phyloP scores from a whole-genome alignment of 2,888 invertebrate species.

The Drosophila koepferae region DNA sequence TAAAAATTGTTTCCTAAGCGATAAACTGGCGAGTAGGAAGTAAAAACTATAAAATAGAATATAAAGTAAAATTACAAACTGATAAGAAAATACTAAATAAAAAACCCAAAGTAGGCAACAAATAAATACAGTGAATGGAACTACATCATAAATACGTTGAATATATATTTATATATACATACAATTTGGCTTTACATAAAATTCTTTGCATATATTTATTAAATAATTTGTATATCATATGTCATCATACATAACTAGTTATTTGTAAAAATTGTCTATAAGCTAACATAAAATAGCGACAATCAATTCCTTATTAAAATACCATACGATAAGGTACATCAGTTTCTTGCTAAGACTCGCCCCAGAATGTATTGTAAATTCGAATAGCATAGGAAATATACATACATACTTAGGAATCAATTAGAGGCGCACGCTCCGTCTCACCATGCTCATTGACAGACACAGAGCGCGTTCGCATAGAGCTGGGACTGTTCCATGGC shows the following conservation, averaged over 20 bases:
- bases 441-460: background rate
- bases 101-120: background rate
- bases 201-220: constrained; percentile 27
- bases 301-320: constrained; percentile 61
- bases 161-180: background rate
- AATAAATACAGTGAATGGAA: background rate
- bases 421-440: constrained; percentile 54
- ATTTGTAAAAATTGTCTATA: constrained; percentile 24
- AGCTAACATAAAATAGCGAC: constrained; percentile 38
- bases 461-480: constrained; percentile 7
- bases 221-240: constrained; percentile 39
- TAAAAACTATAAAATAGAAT: background rate
- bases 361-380: constrained; percentile 35
- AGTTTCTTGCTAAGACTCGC: constrained; percentile 51
- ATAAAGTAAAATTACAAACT: background rate
- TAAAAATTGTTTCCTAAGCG: background rate
- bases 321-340: constrained; percentile 65
- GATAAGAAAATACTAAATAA: no score
- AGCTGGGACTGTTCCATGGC: constrained; percentile 88
- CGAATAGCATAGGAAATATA: background rate
- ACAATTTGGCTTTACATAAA: constrained; percentile 24
- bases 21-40: background rate
- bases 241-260: constrained; percentile 30
- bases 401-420: constrained; percentile 34
- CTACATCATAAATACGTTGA: background rate